Conservation (phyloP, 1,140 invertebrate genomes). For the Chelonus insularis region DNA sequence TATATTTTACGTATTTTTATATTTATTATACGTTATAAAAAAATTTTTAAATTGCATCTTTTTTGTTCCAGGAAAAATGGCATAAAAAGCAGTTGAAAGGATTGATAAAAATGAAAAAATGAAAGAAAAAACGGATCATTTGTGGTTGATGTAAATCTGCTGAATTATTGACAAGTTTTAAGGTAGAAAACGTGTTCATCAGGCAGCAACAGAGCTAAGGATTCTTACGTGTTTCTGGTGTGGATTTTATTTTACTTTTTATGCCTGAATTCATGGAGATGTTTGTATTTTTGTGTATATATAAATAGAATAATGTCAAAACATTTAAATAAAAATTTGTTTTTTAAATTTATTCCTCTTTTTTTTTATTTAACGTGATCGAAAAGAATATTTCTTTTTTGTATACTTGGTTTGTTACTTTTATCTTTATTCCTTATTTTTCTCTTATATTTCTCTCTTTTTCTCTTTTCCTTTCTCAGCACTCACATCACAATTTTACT, state of each 20-base stretch:
- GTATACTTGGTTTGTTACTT: not conserved
- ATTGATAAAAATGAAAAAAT: no score
- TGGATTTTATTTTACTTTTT: not conserved
- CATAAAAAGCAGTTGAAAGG: no score
- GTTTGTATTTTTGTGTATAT: no score
- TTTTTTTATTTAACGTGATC: no score
- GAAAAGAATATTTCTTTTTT: not conserved
- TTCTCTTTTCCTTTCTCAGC: not conserved
- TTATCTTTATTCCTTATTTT: not conserved
- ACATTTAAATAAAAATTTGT: no score
- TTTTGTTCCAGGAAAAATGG: no score
- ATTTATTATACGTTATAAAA: no score
- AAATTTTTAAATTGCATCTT: no score
- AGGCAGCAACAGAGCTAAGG: not conserved
- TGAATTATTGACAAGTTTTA: slow-evolving; percentile 18
- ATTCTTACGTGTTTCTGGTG: not conserved
- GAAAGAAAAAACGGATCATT: not conserved
- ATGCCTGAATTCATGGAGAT: not conserved
- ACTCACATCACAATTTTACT: slow-evolving; percentile 22
- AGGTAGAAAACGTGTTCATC: slow-evolving; percentile 9
- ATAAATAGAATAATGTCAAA: no score
- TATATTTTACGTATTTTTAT: no score
- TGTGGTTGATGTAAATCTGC: not conserved
- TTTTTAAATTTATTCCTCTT: no score
- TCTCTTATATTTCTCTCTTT: no score